These are phyloP conservation scores for Phataginus tetradactyla DNA, from an alignment of 2,797 vertebrate species.

Conservation along the genomic window DNA sequence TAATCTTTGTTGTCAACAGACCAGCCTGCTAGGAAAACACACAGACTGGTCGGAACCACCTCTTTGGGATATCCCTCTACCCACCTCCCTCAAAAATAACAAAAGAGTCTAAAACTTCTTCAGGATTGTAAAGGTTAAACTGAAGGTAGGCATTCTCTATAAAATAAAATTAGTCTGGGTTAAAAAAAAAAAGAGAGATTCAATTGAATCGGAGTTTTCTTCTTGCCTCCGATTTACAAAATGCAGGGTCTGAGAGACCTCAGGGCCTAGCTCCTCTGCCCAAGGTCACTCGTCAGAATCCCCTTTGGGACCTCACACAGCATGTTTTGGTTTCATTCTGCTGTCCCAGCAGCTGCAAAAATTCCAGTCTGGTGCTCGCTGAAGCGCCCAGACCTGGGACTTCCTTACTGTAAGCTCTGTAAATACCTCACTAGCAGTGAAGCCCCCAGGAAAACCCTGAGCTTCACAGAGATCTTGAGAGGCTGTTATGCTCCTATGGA, in stretches of 20 bases:
- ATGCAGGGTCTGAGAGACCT: fast-evolving
- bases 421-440: fast-evolving
- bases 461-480: not conserved
- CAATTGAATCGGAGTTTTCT: not conserved
- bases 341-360: not conserved
- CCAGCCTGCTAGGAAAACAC: fast-evolving
- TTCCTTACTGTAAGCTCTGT: not conserved
- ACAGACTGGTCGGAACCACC: fast-evolving
- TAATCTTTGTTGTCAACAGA: fast-evolving
- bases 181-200: not conserved
- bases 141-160: not conserved
- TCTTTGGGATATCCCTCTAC: not conserved
- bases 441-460: too few species aligned
- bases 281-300: not conserved
- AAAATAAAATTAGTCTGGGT: not conserved
- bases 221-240: not conserved
- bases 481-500: not conserved
- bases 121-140: not conserved
- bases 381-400: too few species aligned
- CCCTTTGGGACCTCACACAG: not conserved
- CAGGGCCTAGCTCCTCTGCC: fast-evolving
- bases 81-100: not conserved
- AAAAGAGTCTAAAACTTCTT: not conserved
- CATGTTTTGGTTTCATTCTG: not conserved
- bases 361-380: fast-evolving